Conservation (phyloP, 2,113 vertebrate species). For the Tragelaphus scriptus region DNA sequence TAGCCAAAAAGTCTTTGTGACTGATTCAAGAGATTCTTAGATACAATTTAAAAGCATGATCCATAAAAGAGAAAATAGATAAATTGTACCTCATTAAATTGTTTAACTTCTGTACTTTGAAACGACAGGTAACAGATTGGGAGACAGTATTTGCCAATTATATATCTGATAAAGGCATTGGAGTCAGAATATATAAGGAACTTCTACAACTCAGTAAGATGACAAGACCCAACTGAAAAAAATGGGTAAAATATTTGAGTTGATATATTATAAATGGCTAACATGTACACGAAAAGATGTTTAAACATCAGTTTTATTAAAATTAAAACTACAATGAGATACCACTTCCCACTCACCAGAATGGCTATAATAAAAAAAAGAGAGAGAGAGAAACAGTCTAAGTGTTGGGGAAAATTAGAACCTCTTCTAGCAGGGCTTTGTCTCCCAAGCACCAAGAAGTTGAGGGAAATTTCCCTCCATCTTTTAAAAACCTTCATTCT, state of each 20-base stretch:
- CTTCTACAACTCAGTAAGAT: neutral
- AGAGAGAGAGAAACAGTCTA: neutral
- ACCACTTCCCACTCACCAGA: neutral
- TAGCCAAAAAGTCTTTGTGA: neutral
- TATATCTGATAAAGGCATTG: neutral
- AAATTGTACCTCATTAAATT: neutral
- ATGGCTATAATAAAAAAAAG: neutral
- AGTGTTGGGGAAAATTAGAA: neutral
- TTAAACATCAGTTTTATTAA: neutral
- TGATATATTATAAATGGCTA: neutral
- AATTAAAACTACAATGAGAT: neutral
- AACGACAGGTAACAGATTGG: neutral
- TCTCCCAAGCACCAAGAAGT: neutral
- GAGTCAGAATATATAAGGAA: neutral
- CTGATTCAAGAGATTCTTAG: neutral
- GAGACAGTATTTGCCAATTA: conserved; percentile 2
- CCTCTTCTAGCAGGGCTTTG: neutral
- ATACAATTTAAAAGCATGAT: neutral
- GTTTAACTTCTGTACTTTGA: neutral
- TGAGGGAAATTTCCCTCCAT: neutral
- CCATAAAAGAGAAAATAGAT: neutral
- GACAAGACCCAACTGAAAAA: neutral
- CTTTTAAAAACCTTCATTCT: neutral
- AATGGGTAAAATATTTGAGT: neutral
- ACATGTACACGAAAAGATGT: neutral